Base-by-base conservation (phyloP, 2,797 vertebrate genomes). In the Gallinago stenura region DNA sequence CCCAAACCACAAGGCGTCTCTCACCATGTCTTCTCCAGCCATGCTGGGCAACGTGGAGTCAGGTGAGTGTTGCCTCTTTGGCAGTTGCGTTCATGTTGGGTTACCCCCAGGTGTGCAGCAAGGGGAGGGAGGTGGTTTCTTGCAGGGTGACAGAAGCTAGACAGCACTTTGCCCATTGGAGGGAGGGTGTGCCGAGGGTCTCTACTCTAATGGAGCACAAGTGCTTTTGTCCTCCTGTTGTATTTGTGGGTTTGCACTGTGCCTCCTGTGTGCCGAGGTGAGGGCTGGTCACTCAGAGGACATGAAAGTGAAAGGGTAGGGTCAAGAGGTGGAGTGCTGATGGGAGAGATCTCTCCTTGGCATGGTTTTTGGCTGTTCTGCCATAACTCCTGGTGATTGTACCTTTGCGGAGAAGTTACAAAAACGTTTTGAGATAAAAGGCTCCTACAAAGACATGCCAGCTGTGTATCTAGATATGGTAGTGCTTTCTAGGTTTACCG, bases 21-120 rank as follows among this genome's bases (percentile, higher is more conserved):
- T 99, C 95, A 98, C 99, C 96, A 99, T 99, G 98, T 99, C 99
- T 83, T 99, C 99, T 95, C 99, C 99, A 88, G 99, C 99, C 98
- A 99, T 99, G 99, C 98, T 99, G 99, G 99, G 98, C 54, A 98
- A 96, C 18, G 99, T 99, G 97, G 99, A 99, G 94, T 99, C 98
- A 92, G 99, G 99, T 99, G 98, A 93, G 97, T 98, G 84, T 37
- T 0, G 0, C 31, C 33, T 62, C 31, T 39, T 61, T 15, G 18
- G 15, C 4, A 15, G 30, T 83, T 65, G 3, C 9, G 12, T 69
- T 78, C 0, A 0, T 1, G 1, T 21, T 0, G 1, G 17, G 46
- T 60, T 54, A 33, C 28, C 19, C 37, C 1, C 3, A 21, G 26
- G 28, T 18, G 5, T 33, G 51, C n/a, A 50, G 86, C n/a, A 20